A percentile compares a stretch with the other conserved stretches of the same genome.
Conservation (phyloP, 2,888 invertebrate species). For the Malthinus flaveolus region DNA sequence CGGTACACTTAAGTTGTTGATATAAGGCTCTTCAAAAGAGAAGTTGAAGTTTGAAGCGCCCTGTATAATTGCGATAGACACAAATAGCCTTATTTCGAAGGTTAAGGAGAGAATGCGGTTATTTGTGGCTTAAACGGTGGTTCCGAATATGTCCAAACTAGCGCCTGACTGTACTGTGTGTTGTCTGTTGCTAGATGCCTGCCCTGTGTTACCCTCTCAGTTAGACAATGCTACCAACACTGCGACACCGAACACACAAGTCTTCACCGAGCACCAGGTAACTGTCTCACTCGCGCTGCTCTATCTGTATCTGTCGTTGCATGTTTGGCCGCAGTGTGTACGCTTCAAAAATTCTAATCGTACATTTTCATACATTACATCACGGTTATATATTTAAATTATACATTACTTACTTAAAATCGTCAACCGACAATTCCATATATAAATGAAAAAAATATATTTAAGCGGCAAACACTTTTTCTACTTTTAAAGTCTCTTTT, state of each 20-base stretch:
- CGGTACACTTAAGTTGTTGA: background rate
- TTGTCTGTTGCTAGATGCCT: conserved; percentile 96
- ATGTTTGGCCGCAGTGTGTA: conserved; percentile 29
- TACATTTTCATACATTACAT: conserved; percentile 4
- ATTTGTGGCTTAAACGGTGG: conserved; percentile 14
- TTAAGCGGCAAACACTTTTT: conserved; percentile 2
- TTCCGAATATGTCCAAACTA: conserved; percentile 40
- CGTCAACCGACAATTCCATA: background rate
- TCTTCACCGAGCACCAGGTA: conserved; percentile 54
- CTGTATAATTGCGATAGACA: background rate
- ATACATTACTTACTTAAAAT: conserved; percentile 1
- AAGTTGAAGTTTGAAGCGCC: too few species aligned
- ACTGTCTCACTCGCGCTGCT: conserved; percentile 37
- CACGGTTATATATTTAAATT: background rate
- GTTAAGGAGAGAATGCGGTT: background rate
- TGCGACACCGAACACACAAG: conserved; percentile 57
- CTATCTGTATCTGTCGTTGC: conserved; percentile 33
- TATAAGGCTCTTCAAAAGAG: too few species aligned
- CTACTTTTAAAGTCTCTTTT: background rate
- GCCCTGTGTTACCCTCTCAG: conserved; percentile 84
- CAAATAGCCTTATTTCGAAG: background rate
- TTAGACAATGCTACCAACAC: conserved; percentile 85
- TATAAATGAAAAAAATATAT: background rate
- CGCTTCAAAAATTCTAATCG: conserved; percentile 15
- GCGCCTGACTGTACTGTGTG: conserved; percentile 68